Evolutionary conservation across 2,888 invertebrate species (phyloP).

Genomic region (Diloba caeruleocephala): DNA sequence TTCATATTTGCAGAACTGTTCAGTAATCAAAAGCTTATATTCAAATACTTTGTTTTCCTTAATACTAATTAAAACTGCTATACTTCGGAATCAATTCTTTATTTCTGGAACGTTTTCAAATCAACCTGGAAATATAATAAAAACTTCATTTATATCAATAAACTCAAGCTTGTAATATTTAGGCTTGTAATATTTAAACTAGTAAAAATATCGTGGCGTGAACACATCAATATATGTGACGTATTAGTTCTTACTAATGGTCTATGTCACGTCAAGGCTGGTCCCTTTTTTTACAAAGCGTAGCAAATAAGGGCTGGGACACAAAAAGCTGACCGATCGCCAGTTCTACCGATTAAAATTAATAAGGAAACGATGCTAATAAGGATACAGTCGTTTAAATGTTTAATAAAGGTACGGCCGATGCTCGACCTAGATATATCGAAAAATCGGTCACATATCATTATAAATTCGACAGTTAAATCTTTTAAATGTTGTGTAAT

Average conservation of each 20-base stretch:
- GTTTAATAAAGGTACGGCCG: slow-evolving; percentile 22
- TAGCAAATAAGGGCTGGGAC: slow-evolving; percentile 10
- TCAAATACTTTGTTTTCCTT: no score
- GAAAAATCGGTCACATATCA: neutral
- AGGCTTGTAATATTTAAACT: neutral
- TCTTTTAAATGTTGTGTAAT: neutral
- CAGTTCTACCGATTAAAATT: slow-evolving; percentile 26
- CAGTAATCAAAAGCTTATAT: no score
- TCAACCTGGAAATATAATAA: neutral
- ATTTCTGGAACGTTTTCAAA: neutral
- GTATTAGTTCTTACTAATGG: slow-evolving; percentile 46
- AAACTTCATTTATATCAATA: slow-evolving; percentile 6
- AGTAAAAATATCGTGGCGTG: slow-evolving; percentile 7
- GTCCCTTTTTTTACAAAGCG: slow-evolving; percentile 31
- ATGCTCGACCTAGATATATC: neutral
- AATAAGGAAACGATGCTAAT: slow-evolving; percentile 43
- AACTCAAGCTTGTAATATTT: neutral
- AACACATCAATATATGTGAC: slow-evolving; percentile 37
- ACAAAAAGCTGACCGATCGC: slow-evolving; percentile 11
- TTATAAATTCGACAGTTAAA: neutral
- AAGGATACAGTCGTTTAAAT: slow-evolving; percentile 40
- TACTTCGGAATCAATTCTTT: no score
- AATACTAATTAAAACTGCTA: no score
- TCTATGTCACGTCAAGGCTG: slow-evolving; percentile 25
- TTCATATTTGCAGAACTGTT: no score